A percentile compares a stretch with the other conserved stretches of the same genome.
These are phyloP conservation scores for Ernsta delagoae DNA, from an alignment of 2,888 invertebrate species.

Conservation along the genomic window DNA sequence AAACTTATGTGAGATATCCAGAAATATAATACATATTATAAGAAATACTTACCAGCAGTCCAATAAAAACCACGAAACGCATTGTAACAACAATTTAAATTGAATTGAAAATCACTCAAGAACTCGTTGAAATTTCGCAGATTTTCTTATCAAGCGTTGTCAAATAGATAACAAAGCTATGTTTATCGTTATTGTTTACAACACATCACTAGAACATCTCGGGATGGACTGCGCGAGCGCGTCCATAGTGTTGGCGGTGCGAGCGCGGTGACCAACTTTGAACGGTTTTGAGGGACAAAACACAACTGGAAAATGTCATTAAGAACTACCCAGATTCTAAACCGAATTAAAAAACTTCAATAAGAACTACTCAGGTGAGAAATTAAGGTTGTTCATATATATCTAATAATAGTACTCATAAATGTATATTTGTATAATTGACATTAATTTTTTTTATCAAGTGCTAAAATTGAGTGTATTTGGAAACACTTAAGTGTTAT, in stretches of 20 bases:
- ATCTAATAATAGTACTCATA: too few species aligned
- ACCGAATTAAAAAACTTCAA: too few species aligned
- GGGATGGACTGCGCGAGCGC: constrained; percentile 24
- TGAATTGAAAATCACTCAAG: background rate
- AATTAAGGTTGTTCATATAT: too few species aligned
- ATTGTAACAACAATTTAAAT: constrained; percentile 6
- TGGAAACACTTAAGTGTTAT: too few species aligned
- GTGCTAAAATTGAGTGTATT: too few species aligned
- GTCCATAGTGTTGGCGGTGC: constrained; percentile 7
- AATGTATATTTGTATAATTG: too few species aligned
- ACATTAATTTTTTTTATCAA: too few species aligned
- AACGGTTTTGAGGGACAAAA: background rate
- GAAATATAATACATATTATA: too few species aligned
- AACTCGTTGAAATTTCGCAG: background rate
- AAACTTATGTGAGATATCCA: too few species aligned
- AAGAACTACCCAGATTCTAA: too few species aligned
- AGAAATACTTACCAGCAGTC: constrained; percentile 18
- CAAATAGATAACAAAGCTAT: background rate
- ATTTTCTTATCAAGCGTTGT: background rate
- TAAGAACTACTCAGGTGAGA: too few species aligned
- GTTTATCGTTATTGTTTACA: constrained; percentile 21
- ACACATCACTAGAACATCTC: constrained; percentile 28
- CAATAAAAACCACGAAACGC: constrained; percentile 14
- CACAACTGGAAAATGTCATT: background rate
- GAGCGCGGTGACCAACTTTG: constrained; percentile 12